These are phyloP conservation scores for Eupithecia insigniata DNA, from an alignment of 2,888 invertebrate genomes.

Conservation along the genomic window DNA sequence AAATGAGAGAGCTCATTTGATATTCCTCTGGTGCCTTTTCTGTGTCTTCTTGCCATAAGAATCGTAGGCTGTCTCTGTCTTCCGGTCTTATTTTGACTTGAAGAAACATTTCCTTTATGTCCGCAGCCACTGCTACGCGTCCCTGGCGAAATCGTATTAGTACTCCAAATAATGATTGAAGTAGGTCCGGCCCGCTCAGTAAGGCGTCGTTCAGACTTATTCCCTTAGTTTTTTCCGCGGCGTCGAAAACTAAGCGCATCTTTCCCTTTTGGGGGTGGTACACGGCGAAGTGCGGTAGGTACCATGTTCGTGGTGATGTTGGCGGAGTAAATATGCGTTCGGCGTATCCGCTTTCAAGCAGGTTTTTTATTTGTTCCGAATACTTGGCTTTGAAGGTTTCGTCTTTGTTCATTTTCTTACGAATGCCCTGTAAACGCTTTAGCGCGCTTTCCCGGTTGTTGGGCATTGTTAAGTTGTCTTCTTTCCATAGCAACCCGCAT, in stretches of 20 bases:
- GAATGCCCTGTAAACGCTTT: slow-evolving; percentile 4
- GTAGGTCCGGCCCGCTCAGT: slow-evolving; percentile 46
- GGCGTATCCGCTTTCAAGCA: slow-evolving; percentile 32
- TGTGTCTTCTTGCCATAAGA: slow-evolving; percentile 28
- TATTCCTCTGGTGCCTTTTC: slow-evolving; percentile 16
- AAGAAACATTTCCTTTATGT: slow-evolving; percentile 36
- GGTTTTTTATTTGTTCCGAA: slow-evolving; percentile 19
- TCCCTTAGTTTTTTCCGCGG: slow-evolving; percentile 27
- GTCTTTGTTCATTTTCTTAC: slow-evolving; percentile 29
- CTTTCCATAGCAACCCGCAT: neutral
- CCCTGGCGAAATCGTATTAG: slow-evolving; percentile 48
- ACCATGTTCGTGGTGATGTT: slow-evolving; percentile 25
- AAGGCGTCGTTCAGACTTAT: slow-evolving; percentile 25
- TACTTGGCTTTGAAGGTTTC: slow-evolving; percentile 20
- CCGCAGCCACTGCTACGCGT: slow-evolving; percentile 15
- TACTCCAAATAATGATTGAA: slow-evolving; percentile 46
- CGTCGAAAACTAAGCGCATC: slow-evolving; percentile 27
- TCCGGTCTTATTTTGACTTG: slow-evolving; percentile 18
- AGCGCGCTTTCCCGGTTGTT: neutral
- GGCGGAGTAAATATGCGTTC: slow-evolving; percentile 6
- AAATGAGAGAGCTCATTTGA: slow-evolving; percentile 36
- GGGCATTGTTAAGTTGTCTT: neutral
- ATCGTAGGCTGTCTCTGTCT: slow-evolving; percentile 26
- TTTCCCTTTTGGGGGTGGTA: slow-evolving; percentile 30
- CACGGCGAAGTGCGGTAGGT: slow-evolving; percentile 41